These are phyloP conservation scores for Acrobasis repandana DNA, from an alignment of 2,888 invertebrate species.

Conservation along the genomic window DNA sequence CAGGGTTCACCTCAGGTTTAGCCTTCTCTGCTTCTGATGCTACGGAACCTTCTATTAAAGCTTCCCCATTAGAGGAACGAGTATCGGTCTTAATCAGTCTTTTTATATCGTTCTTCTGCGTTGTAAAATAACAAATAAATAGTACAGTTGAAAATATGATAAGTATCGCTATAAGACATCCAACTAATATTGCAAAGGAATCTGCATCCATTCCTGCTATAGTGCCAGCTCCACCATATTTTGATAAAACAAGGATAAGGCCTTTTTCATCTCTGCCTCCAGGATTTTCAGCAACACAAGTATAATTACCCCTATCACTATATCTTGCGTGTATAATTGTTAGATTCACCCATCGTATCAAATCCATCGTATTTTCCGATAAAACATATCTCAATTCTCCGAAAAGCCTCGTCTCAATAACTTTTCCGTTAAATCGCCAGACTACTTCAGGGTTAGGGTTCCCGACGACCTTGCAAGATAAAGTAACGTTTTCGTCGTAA, in stretches of 20 bases:
- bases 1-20: conserved; percentile 91
- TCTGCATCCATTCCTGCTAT: conserved; percentile 77
- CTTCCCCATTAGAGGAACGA: conserved; percentile 85
- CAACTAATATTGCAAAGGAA: conserved; percentile 79
- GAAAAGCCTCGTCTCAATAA: conserved; percentile 78
- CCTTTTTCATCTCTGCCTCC: conserved; percentile 91
- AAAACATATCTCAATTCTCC: conserved; percentile 78
- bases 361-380: conserved; percentile 71
- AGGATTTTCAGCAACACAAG: conserved; percentile 91
- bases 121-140: conserved; percentile 81
- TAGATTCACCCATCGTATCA: conserved; percentile 85
- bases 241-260: conserved; percentile 84
- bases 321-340: conserved; percentile 85
- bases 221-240: conserved; percentile 69
- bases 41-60: conserved; percentile 87
- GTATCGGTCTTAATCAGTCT: conserved; percentile 84
- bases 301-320: conserved; percentile 88
- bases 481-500: conserved; percentile 86
- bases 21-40: conserved; percentile 91
- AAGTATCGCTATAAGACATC: conserved; percentile 69
- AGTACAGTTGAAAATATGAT: conserved; percentile 74
- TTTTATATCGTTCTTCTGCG: conserved; percentile 76
- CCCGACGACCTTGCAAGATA: conserved; percentile 89
- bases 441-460: conserved; percentile 89
- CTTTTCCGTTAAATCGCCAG: conserved; percentile 87